phyloP scores from a whole-genome alignment of 23 tunicate species.

The Trididemnum miniatum region DNA sequence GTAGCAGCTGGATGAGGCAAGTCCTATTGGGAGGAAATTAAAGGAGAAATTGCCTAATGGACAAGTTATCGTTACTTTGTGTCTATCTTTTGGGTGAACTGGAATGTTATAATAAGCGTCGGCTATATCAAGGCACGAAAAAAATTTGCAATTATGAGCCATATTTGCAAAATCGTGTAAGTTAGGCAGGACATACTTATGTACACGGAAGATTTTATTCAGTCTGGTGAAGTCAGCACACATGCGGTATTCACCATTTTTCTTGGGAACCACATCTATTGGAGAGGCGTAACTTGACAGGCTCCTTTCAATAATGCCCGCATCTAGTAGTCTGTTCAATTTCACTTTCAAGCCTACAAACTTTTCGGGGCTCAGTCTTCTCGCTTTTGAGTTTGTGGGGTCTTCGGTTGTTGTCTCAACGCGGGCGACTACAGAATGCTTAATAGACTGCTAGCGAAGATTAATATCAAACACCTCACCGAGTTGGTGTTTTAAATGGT shows the following conservation, averaged over 20 bases:
- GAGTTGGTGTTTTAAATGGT: not conserved
- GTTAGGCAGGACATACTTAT: not conserved
- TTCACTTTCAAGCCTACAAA: not conserved
- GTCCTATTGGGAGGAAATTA: not conserved
- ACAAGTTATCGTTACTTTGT: not conserved
- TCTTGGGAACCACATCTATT: not conserved
- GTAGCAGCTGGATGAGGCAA: not conserved
- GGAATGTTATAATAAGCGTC: not conserved
- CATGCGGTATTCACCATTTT: not conserved
- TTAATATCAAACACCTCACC: not conserved
- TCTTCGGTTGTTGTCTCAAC: not conserved
- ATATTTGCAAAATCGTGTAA: not conserved
- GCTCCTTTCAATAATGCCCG: not conserved
- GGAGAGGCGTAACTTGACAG: not conserved
- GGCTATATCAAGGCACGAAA: not conserved
- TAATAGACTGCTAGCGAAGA: not conserved
- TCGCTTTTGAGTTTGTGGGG: not conserved
- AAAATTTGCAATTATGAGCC: not conserved
- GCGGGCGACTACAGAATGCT: not conserved
- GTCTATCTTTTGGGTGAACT: not conserved
- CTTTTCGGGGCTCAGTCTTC: not conserved
- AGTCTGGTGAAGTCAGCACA: not conserved
- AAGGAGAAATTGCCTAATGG: not conserved
- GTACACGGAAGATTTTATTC: not conserved
- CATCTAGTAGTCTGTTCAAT: not conserved